Percentiles rank a stretch among this genome's conserved stretches.
These are phyloP conservation scores for Drusus annulatus DNA, from an alignment of 1,140 invertebrate genomes.

Conservation along the genomic window DNA sequence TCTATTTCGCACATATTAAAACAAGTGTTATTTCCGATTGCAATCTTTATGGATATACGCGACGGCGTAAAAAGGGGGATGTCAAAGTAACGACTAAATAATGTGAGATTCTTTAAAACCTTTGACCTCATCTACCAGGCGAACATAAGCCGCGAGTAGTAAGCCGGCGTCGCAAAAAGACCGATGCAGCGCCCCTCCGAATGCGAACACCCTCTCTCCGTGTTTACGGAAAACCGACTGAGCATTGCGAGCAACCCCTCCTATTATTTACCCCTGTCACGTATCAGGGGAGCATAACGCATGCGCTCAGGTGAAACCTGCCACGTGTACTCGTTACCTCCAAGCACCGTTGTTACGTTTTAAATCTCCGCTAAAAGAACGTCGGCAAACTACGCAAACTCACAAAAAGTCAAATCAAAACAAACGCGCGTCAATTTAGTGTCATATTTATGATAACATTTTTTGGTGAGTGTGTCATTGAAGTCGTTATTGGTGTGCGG, in stretches of 20 bases:
- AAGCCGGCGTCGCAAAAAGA: background rate
- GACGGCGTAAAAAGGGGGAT: conserved; percentile 16
- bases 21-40: too few relatives aligned
- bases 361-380: background rate
- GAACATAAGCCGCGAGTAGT: background rate
- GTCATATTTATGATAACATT: too few relatives aligned
- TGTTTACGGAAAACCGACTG: background rate
- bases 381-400: background rate
- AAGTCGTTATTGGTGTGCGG: background rate
- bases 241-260: background rate
- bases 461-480: too few relatives aligned
- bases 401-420: background rate
- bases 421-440: background rate
- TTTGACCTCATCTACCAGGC: conserved; percentile 41
- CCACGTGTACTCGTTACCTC: conserved; percentile 42
- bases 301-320: conserved; percentile 37
- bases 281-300: conserved; percentile 39
- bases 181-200: background rate
- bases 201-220: background rate
- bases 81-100: conserved; percentile 26
- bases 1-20: too few relatives aligned
- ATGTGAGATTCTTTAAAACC: conserved; percentile 44
- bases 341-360: conserved; percentile 20
- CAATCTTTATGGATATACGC: background rate
- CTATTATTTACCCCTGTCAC: conserved; percentile 30